Conservation (phyloP, 2,113 vertebrate genomes). For the Pavo muticus region DNA sequence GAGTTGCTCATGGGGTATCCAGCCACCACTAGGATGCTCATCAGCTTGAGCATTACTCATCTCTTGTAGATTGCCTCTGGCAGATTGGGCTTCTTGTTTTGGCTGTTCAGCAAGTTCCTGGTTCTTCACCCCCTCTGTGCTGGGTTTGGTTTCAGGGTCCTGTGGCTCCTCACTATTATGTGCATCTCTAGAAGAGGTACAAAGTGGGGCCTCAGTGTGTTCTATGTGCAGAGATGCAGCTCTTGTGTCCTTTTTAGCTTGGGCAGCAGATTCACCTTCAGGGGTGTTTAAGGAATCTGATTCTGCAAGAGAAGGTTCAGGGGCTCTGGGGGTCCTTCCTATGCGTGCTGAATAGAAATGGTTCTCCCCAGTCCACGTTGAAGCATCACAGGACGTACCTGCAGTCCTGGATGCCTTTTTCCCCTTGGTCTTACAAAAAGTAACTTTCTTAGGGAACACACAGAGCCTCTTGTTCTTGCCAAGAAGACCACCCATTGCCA, state of each 20-base stretch:
- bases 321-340: not conserved
- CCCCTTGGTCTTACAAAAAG: not conserved
- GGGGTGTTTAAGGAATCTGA: accelerated
- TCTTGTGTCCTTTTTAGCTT: accelerated
- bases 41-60: not conserved
- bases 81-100: not conserved
- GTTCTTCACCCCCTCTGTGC: not conserved
- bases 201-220: accelerated
- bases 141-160: not conserved
- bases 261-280: not conserved
- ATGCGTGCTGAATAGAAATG: not conserved
- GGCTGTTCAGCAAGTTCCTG: accelerated
- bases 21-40: not conserved
- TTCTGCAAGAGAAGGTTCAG: not conserved
- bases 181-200: accelerated
- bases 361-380: slow-evolving; percentile 36
- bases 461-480: slow-evolving; percentile 11
- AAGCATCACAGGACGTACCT: not conserved
- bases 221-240: accelerated
- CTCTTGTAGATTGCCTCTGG: not conserved
- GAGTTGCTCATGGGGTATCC: accelerated
- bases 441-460: accelerated
- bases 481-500: slow-evolving; percentile 44
- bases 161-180: accelerated
- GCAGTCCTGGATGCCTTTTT: accelerated